These are phyloP conservation scores for Zosterops hypoxanthus DNA, from an alignment of 2,113 vertebrate genomes.

Conservation along the genomic window DNA sequence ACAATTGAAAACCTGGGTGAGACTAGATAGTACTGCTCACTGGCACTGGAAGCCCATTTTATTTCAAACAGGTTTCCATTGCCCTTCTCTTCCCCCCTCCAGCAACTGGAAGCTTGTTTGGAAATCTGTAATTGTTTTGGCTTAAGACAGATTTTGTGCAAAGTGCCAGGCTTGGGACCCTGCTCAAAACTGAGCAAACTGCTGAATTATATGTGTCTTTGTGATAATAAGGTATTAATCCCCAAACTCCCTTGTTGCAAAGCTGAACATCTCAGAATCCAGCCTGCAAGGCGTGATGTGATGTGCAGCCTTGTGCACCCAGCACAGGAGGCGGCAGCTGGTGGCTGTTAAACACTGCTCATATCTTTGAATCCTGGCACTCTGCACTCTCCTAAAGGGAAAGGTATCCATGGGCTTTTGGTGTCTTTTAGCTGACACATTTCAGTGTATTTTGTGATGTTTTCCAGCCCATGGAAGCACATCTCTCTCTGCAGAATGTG, in stretches of 20 bases:
- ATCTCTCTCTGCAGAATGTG: neutral
- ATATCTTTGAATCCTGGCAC: neutral
- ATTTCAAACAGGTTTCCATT: neutral
- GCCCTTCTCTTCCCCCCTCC: neutral
- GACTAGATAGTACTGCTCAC: neutral
- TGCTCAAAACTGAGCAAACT: neutral
- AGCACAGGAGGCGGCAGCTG: neutral
- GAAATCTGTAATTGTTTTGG: slow-evolving; percentile 3
- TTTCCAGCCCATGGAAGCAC: neutral
- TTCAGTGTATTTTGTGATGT: neutral
- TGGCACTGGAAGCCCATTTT: neutral
- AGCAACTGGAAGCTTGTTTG: slow-evolving; percentile 4
- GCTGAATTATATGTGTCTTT: neutral
- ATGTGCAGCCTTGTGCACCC: neutral
- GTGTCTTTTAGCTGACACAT: neutral
- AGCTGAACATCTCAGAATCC: neutral
- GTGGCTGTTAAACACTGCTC: neutral
- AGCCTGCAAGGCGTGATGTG: neutral
- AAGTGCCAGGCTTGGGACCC: neutral
- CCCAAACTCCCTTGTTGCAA: neutral
- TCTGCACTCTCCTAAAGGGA: neutral
- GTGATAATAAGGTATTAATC: neutral
- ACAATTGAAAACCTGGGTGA: neutral
- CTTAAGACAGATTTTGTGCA: neutral
- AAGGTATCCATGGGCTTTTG: neutral